A percentile compares a stretch with the other conserved stretches of the same genome.
These are phyloP conservation scores for Sinotaia quadrata DNA, from an alignment of 2,888 invertebrate species.

Conservation along the genomic window DNA sequence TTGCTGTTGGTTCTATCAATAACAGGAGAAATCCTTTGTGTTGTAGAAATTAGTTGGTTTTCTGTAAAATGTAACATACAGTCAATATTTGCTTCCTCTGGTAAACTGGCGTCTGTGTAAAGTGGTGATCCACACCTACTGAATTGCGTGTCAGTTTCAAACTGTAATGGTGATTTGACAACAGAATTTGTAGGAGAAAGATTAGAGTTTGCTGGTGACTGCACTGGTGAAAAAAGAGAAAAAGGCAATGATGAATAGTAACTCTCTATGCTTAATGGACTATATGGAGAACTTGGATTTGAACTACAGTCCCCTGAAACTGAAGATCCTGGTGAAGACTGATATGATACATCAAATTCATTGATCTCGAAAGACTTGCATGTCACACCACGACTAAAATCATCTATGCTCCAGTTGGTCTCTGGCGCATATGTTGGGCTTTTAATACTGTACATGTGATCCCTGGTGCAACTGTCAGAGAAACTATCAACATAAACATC, in stretches of 20 bases:
- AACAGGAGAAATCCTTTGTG: too few species aligned
- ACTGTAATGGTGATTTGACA: slow-evolving; percentile 10
- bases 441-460: slow-evolving; percentile 58
- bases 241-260: slow-evolving; percentile 42
- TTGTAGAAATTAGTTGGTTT: too few species aligned
- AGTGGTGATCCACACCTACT: neutral
- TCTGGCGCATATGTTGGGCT: slow-evolving; percentile 63
- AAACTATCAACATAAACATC: neutral
- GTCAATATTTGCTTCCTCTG: neutral
- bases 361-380: slow-evolving; percentile 40
- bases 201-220: slow-evolving; percentile 34
- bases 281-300: slow-evolving; percentile 37
- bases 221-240: neutral
- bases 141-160: too few species aligned
- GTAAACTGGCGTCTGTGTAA: neutral
- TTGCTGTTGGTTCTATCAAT: too few species aligned
- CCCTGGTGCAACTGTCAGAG: neutral
- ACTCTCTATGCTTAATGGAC: slow-evolving; percentile 59
- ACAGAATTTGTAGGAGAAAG: slow-evolving; percentile 14
- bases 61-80: too few species aligned
- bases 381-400: slow-evolving; percentile 47
- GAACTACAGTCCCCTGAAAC: neutral
- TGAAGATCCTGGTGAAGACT: neutral
- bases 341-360: neutral
- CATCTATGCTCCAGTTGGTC: slow-evolving; percentile 49